Conservation (phyloP, 2,888 invertebrate genomes). For the Stegophylla sp. region DNA sequence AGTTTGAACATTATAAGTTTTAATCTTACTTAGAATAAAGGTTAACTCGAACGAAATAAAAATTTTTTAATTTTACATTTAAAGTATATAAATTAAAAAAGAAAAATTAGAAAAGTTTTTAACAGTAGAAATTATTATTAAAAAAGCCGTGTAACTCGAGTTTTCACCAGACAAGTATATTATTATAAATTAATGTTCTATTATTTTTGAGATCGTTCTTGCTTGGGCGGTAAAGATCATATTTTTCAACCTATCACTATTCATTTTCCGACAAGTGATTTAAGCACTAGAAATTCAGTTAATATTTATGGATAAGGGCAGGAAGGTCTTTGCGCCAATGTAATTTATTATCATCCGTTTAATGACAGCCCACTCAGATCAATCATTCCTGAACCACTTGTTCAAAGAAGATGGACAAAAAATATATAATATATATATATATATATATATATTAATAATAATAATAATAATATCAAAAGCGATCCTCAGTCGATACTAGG, state of each 20-base stretch:
- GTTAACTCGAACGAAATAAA: neutral
- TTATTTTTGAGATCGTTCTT: slow-evolving; percentile 2
- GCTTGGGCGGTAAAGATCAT: neutral
- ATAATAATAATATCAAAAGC: neutral
- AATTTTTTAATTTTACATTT: neutral
- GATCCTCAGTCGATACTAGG: neutral
- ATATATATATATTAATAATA: neutral
- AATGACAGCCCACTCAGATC: neutral
- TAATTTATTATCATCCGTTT: slow-evolving; percentile 43
- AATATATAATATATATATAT: neutral
- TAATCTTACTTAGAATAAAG: neutral
- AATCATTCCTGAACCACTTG: slow-evolving; percentile 22
- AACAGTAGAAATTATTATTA: neutral
- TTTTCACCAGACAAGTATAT: slow-evolving; percentile 1
- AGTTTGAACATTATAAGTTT: slow-evolving; percentile 1
- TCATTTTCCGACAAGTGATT: slow-evolving; percentile 23
- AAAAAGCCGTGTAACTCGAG: neutral
- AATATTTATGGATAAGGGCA: slow-evolving; percentile 28
- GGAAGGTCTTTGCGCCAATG: neutral
- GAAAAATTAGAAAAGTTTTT: slow-evolving; percentile 22
- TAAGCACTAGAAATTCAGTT: slow-evolving; percentile 12
- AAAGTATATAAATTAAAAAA: neutral
- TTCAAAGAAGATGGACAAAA: slow-evolving; percentile 6
- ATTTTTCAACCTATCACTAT: slow-evolving; percentile 7
- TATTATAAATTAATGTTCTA: neutral